Base-by-base conservation (phyloP, 2,888 invertebrate genomes). In the Ceramica pisi region DNA sequence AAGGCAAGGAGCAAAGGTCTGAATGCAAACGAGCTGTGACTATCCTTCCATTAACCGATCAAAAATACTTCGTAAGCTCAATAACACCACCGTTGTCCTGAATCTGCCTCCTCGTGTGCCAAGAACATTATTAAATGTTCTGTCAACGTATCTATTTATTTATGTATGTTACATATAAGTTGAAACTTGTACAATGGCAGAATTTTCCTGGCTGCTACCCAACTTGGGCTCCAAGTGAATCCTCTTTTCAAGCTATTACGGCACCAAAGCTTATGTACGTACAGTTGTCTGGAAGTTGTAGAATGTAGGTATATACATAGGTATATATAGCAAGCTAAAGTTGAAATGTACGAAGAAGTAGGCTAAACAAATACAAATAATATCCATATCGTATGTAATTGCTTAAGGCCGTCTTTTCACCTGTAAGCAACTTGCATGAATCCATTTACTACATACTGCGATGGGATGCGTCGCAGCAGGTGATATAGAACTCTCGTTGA, bases 171-270 rank as follows among this genome's bases (percentile, higher is more conserved):
- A 59, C 10, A 38, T 41, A 23, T 61, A 78, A 55, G 56, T 66
- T 71, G 26, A 61, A 81, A 78, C 44, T 81, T 71, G 50, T 65
- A 69, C 71, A 71, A 71, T 76, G 71, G 56, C 46, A 31, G 19
- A 76, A 77, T 74, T 77, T 77, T 80, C 78, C 71, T 82, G 82
- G 82, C 82, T 56, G 26, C 46, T 9, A 51, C 71, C 72, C 82
- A 82, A 82, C 41, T 82, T 65, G 23, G 19, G 57, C 48, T 69
- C 64, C 68, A 81, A 81, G 71, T 71, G 79, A 72, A 82, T 82
- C 74, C 80, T 71, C 59, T 77, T 70, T 71, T 66, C 64, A 55
- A 66, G 71, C 62, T 68, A 71, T 82, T 64, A 73, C 63, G n/a
- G 38, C 60, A 61, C 50, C 62, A 67, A 66, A 71, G 71, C 67